Conservation (phyloP, 2,888 invertebrate species). For the Nemurella pictetii region DNA sequence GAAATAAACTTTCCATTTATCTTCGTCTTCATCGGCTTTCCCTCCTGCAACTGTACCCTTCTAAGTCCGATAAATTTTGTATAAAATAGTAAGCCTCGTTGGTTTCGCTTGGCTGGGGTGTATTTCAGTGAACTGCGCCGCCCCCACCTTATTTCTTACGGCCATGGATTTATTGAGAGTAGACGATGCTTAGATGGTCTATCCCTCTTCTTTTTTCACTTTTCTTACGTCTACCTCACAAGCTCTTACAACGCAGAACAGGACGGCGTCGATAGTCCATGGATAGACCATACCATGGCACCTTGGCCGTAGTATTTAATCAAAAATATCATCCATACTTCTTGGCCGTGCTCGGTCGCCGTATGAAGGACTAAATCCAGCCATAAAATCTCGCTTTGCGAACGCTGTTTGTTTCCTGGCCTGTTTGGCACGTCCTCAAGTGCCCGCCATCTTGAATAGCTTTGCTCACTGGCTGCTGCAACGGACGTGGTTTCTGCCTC, state of each 20-base stretch:
- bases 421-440: background rate
- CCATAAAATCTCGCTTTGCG: background rate
- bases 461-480: background rate
- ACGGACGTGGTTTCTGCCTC: background rate
- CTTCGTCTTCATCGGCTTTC: constrained; percentile 25
- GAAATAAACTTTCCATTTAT: constrained; percentile 7
- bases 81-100: constrained; percentile 25
- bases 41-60: constrained; percentile 14
- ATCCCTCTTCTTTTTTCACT: background rate
- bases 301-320: background rate
- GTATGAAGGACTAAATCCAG: background rate
- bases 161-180: constrained; percentile 20
- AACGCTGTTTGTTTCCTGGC: background rate
- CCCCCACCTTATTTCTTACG: background rate
- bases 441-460: background rate
- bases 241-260: background rate
- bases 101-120: constrained; percentile 2
- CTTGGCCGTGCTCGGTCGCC: background rate
- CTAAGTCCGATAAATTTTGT: constrained; percentile 28
- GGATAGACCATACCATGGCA: background rate
- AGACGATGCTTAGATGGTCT: constrained; percentile 2
- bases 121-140: background rate
- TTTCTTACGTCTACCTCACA: background rate
- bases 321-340: background rate
- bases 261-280: background rate